Conservation (phyloP, 2,888 invertebrate genomes). For the Ellobium chinense region DNA sequence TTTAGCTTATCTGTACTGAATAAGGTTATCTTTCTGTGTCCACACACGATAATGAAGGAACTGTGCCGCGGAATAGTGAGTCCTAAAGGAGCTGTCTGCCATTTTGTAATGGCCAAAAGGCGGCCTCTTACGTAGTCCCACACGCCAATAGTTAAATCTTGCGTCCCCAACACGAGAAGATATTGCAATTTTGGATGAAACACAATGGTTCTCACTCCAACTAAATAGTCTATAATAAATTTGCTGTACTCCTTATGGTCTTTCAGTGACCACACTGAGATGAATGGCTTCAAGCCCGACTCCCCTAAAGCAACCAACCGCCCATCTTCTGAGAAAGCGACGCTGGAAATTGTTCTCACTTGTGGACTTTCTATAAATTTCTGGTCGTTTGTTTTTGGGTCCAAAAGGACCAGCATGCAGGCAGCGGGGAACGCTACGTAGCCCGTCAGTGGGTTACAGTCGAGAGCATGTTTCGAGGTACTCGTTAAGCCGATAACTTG, state of each 20-base stretch:
- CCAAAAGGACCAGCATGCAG: slow-evolving; percentile 25
- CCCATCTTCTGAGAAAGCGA: slow-evolving; percentile 33
- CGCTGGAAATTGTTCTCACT: slow-evolving; percentile 6
- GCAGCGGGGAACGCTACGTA: slow-evolving; percentile 36
- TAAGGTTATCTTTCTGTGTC: slow-evolving; percentile 33
- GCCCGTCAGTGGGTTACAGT: slow-evolving; percentile 21
- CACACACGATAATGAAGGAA: slow-evolving; percentile 21
- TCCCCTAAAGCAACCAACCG: slow-evolving; percentile 35
- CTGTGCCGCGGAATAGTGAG: slow-evolving; percentile 30
- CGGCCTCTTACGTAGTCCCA: slow-evolving; percentile 32
- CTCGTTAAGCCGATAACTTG: slow-evolving; percentile 17
- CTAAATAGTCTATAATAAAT: slow-evolving; percentile 16
- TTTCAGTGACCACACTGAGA: slow-evolving; percentile 22
- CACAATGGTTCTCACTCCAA: slow-evolving; percentile 5
- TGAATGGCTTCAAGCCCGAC: slow-evolving; percentile 29
- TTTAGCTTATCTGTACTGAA: slow-evolving; percentile 23
- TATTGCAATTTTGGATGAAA: slow-evolving; percentile 21
- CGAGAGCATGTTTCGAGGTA: slow-evolving; percentile 15
- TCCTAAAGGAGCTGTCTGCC: slow-evolving; percentile 31
- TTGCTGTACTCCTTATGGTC: slow-evolving; percentile 19
- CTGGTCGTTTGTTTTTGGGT: slow-evolving; percentile 34
- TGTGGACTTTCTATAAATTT: slow-evolving; percentile 36
- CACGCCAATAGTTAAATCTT: slow-evolving; percentile 25
- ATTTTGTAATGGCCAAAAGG: slow-evolving; percentile 18
- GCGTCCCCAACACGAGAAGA: neutral